Evolutionary conservation across 1,140 invertebrate genomes (phyloP).

Genomic region (honey bee (Apis mellifera)): Amel_HAv3.1 CM009933.2:10025001-10025500

Average conservation of each 20-base stretch:
- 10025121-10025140: slow-evolving; percentile 46
- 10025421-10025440: too few species aligned
- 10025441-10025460: too few species aligned
- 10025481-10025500: too few species aligned
- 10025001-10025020: background rate
- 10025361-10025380: too few species aligned
- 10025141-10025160: background rate
- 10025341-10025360: too few species aligned
- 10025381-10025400: too few species aligned
- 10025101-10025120: background rate
- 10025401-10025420: too few species aligned
- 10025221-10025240: slow-evolving; percentile 36
- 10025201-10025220: slow-evolving; percentile 17
- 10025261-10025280: slow-evolving; percentile 4
- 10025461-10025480: too few species aligned
- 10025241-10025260: slow-evolving; percentile 19
- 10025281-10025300: background rate
- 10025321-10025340: background rate
- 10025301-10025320: slow-evolving; percentile 17
- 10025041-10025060: background rate
- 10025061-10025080: background rate
- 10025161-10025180: slow-evolving; percentile 31
- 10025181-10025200: slow-evolving; percentile 62
- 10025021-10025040: background rate
- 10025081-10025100: background rate